Percentiles rank a stretch among this genome's conserved stretches.
Evolutionary conservation across 2,888 invertebrate genomes (phyloP).

Genomic region (Lasioglossum figueresi): DNA sequence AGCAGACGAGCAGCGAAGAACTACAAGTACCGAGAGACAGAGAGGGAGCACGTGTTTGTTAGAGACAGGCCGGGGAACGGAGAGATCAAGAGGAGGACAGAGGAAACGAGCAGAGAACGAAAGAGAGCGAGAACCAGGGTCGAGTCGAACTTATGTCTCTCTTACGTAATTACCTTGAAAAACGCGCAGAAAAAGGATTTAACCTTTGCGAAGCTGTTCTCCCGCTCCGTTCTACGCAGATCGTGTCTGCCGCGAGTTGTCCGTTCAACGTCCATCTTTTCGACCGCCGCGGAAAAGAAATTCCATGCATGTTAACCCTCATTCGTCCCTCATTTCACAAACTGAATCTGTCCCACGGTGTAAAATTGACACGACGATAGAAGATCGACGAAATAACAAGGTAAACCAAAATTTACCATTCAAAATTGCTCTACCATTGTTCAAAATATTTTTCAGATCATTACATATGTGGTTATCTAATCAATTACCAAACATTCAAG

Average conservation of each 20-base stretch:
- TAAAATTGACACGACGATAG: too few relatives aligned
- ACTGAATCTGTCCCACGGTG: too few relatives aligned
- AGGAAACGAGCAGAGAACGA: conserved; percentile 9
- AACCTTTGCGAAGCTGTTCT: conserved; percentile 22
- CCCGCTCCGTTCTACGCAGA: background rate
- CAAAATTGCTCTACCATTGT: too few relatives aligned
- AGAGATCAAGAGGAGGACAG: conserved; percentile 17
- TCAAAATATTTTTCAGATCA: too few relatives aligned
- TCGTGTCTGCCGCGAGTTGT: background rate
- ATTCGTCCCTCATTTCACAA: too few relatives aligned
- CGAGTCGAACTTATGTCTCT: conserved; percentile 61
- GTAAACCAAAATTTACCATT: too few relatives aligned
- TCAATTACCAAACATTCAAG: too few relatives aligned
- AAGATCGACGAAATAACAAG: too few relatives aligned
- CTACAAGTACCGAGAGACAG: conserved; percentile 58
- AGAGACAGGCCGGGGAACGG: background rate
- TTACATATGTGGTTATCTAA: too few relatives aligned
- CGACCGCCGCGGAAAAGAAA: background rate
- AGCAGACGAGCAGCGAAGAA: conserved; percentile 59
- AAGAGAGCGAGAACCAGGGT: conserved; percentile 61
- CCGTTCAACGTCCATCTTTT: background rate
- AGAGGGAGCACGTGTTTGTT: conserved; percentile 36
- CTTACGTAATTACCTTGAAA: conserved; percentile 67
- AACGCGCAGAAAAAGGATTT: conserved; percentile 51
- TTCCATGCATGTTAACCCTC: background rate